These are phyloP conservation scores for Paedocypris sp. DNA, from an alignment of 2,113 vertebrate genomes.

Conservation along the genomic window DNA sequence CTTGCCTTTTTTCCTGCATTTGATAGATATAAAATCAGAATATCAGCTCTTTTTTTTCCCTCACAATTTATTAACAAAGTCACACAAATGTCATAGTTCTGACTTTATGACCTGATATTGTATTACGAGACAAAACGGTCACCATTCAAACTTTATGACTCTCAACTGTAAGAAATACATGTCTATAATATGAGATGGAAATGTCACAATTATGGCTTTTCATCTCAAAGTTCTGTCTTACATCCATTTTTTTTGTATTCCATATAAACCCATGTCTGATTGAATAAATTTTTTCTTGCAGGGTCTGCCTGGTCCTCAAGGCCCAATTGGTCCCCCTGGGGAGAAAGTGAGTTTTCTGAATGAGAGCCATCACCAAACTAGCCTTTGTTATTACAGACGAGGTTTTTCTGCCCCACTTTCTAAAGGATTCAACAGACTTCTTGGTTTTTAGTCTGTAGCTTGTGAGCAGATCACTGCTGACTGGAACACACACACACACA, in stretches of 20 bases:
- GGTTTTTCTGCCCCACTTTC: constrained; percentile 31
- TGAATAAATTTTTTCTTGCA: constrained; percentile 48
- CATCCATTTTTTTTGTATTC: not conserved
- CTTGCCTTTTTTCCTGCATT: no score
- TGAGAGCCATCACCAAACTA: not conserved
- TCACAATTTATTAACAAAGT: no score
- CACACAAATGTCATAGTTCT: no score
- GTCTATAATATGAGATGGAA: no score
- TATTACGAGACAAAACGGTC: no score
- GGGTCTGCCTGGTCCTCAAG: constrained; percentile 95
- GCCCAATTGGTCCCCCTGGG: constrained; percentile 92
- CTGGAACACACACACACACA: not conserved
- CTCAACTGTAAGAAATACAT: no score
- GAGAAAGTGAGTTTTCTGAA: constrained; percentile 81
- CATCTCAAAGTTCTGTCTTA: no score
- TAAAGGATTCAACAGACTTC: constrained; percentile 54
- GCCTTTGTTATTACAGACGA: constrained; percentile 35
- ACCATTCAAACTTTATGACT: no score
- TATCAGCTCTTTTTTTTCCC: no score
- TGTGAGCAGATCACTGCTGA: constrained; percentile 20
- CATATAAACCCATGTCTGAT: not conserved
- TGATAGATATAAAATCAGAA: no score
- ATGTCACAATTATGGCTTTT: no score
- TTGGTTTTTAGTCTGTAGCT: constrained; percentile 35
- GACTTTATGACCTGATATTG: no score